These are phyloP conservation scores for Hydrolagus colliei DNA, from an alignment of 2,797 vertebrate species.

Conservation along the genomic window DNA sequence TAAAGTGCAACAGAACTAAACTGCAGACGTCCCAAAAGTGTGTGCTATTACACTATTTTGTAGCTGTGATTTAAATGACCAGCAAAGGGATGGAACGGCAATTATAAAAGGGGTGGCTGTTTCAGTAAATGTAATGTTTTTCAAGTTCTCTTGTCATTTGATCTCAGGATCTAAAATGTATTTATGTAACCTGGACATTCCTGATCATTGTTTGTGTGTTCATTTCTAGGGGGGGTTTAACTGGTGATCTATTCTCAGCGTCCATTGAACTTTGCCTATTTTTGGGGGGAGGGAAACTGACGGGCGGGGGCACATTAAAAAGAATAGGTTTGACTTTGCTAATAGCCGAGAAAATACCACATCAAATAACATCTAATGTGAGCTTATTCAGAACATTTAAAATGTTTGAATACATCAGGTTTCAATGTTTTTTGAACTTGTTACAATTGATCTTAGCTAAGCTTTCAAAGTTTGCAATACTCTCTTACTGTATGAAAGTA, in stretches of 20 bases:
- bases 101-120: neutral
- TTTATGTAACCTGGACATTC: conserved; percentile 14
- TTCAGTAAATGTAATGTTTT: neutral
- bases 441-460: conserved; percentile 9
- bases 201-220: neutral
- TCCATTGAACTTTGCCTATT: neutral
- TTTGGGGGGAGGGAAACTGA: neutral
- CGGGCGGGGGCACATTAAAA: neutral
- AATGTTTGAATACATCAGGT: neutral
- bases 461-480: conserved; percentile 16
- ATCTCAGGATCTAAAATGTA: neutral
- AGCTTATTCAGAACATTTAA: too few relatives aligned
- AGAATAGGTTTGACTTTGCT: neutral
- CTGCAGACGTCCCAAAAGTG: neutral
- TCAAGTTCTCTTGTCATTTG: neutral
- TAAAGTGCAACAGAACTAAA: neutral
- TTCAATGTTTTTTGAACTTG: conserved; percentile 6
- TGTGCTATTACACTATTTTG: neutral
- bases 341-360: neutral
- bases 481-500: conserved; percentile 5
- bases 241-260: neutral
- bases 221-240: neutral
- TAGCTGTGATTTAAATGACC: neutral
- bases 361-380: too few relatives aligned
- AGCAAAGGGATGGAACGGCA: neutral